Conservation (phyloP, 2,113 vertebrate species). For the Cephalopterus ornatus region DNA sequence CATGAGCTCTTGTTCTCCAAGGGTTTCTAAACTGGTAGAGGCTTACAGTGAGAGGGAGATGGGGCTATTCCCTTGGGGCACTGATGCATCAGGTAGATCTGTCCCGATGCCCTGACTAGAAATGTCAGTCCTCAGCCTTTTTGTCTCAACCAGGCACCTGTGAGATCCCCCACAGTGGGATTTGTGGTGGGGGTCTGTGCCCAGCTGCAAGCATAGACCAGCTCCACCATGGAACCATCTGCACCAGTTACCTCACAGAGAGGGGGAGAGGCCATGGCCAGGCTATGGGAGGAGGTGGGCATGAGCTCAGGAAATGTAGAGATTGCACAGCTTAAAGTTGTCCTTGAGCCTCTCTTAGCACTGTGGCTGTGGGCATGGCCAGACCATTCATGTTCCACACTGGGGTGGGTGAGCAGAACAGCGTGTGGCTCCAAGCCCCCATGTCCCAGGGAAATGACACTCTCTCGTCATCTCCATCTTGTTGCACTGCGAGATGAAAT, state of each 20-base stretch:
- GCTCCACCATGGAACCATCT: not conserved
- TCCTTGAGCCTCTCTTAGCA: not conserved
- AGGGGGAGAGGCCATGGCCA: not conserved
- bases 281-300: not conserved
- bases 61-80: not conserved
- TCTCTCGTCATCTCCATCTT: not conserved
- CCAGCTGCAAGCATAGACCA: not conserved
- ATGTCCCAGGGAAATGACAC: not conserved
- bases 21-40: not conserved
- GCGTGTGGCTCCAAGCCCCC: not conserved
- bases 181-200: not conserved
- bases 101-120: not conserved
- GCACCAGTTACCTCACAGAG: not conserved
- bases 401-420: not conserved
- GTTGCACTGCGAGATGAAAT: not conserved
- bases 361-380: not conserved
- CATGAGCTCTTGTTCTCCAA: not conserved
- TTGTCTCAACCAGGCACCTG: not conserved
- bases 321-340: not conserved
- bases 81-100: not conserved
- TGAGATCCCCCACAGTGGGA: not conserved
- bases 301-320: not conserved
- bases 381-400: rapidly evolving
- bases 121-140: not conserved
- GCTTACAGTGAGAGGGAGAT: not conserved